These are phyloP conservation scores for Synergus gifuensis DNA, from an alignment of 2,888 invertebrate species.

Conservation along the genomic window DNA sequence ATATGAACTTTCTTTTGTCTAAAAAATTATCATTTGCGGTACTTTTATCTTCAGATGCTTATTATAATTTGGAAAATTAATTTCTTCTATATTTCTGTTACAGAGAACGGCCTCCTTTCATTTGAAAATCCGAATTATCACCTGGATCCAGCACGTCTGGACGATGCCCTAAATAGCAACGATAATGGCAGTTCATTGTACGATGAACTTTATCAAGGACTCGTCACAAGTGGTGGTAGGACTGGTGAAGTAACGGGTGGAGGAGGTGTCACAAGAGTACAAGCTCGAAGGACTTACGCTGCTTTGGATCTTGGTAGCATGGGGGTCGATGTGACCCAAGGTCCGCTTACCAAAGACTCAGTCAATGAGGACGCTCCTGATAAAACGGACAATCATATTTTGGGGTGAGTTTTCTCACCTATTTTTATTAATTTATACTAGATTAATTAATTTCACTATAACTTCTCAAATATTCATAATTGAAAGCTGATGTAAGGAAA, in stretches of 20 bases:
- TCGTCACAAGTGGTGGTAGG: constrained; percentile 78
- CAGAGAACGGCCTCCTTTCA: constrained; percentile 94
- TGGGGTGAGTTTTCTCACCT: constrained; percentile 78
- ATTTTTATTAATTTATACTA: background rate
- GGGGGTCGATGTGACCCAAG: constrained; percentile 84
- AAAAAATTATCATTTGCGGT: background rate
- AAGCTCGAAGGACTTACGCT: constrained; percentile 82
- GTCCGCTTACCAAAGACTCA: constrained; percentile 79
- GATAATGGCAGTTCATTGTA: constrained; percentile 82
- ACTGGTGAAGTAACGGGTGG: constrained; percentile 78
- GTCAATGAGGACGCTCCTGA: constrained; percentile 75
- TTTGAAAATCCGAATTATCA: constrained; percentile 96
- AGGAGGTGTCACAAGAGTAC: constrained; percentile 77
- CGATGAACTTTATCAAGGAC: constrained; percentile 85
- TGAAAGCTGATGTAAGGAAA: no score
- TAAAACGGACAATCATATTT: constrained; percentile 78
- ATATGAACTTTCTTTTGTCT: background rate
- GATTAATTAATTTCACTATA: no score
- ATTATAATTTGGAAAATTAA: background rate
- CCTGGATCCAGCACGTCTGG: constrained; percentile 87
- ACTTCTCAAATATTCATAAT: no score
- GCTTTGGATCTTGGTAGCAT: constrained; percentile 84
- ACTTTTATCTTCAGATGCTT: background rate
- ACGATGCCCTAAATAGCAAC: constrained; percentile 87
- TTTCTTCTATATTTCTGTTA: constrained; percentile 63